Conservation (phyloP, 2,113 vertebrate species). For the Ornithorhynchus anatinus region DNA sequence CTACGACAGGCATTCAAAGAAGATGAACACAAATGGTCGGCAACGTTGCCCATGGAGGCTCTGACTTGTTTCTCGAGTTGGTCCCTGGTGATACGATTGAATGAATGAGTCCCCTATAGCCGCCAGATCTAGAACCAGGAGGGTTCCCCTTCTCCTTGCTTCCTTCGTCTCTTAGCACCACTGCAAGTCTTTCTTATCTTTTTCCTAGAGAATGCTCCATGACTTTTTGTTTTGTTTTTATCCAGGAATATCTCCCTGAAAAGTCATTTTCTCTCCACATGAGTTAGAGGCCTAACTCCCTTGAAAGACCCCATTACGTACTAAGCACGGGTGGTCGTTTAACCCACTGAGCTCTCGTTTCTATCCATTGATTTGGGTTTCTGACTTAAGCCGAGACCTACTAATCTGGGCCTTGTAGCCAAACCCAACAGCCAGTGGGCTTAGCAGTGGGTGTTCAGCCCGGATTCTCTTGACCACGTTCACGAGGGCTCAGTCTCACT, state of each 20-base stretch:
- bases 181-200: too few relatives aligned
- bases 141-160: slow-evolving; percentile 20
- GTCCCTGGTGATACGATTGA: too few relatives aligned
- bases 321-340: slow-evolving; percentile 59
- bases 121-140: too few relatives aligned
- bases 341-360: slow-evolving; percentile 60
- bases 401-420: slow-evolving; percentile 50
- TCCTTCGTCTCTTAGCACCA: slow-evolving; percentile 6
- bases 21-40: too few relatives aligned
- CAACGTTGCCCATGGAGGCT: too few relatives aligned
- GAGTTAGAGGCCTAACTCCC: slow-evolving; percentile 61
- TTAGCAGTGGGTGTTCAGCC: slow-evolving; percentile 47
- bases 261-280: slow-evolving; percentile 53
- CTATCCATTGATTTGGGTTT: slow-evolving; percentile 57
- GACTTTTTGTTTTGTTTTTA: slow-evolving; percentile 55
- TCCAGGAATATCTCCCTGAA: slow-evolving; percentile 51
- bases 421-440: slow-evolving; percentile 31
- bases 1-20: too few relatives aligned
- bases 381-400: slow-evolving; percentile 57
- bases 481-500: not conserved
- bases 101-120: too few relatives aligned
- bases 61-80: too few relatives aligned
- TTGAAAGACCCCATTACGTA: slow-evolving; percentile 60
- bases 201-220: too few relatives aligned
- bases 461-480: slow-evolving; percentile 45